A percentile compares a stretch with the other conserved stretches of the same genome.
phyloP scores from a whole-genome alignment of 2,888 invertebrate genomes.

The Dryobotodes eremita region DNA sequence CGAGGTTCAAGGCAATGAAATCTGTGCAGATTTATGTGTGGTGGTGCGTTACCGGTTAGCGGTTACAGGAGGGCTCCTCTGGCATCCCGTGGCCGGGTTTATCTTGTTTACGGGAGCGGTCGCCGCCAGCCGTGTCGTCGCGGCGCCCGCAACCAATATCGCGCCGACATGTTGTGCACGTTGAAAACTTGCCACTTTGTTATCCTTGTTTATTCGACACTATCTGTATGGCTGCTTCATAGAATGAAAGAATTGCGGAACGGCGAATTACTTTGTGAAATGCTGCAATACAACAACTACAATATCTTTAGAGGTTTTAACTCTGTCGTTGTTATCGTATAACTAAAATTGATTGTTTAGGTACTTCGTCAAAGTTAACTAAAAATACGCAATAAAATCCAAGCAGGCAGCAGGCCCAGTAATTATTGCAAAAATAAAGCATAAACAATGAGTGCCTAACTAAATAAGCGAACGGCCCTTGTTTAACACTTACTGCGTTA shows the following conservation, averaged over 20 bases:
- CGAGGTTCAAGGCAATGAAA: conserved; percentile 80
- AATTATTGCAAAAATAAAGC: conserved; percentile 54
- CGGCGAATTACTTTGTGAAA: conserved; percentile 30
- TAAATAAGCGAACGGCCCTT: conserved; percentile 71
- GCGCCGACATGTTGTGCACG: conserved; percentile 70
- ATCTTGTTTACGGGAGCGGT: conserved; percentile 83
- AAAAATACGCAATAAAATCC: conserved; percentile 11
- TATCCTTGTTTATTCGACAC: conserved; percentile 64
- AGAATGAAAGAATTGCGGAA: conserved; percentile 47
- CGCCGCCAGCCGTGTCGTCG: conserved; percentile 69
- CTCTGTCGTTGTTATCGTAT: neutral
- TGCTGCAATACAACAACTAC: neutral
- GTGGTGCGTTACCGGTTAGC: conserved; percentile 71
- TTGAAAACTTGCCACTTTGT: conserved; percentile 68
- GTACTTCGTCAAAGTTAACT: neutral
- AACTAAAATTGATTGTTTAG: neutral
- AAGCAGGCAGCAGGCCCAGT: neutral
- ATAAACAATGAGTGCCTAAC: conserved; percentile 66
- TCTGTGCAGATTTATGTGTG: conserved; percentile 82
- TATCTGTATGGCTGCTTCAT: conserved; percentile 62
- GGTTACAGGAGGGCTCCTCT: conserved; percentile 50
- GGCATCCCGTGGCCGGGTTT: conserved; percentile 71
- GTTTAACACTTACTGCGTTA: conserved; percentile 82
- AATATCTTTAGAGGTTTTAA: neutral
- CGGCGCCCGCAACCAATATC: conserved; percentile 68